Percentiles rank a stretch among this genome's conserved stretches.
Conservation (phyloP, 2,113 vertebrate genomes). For the Cavia porcellus region DNA sequence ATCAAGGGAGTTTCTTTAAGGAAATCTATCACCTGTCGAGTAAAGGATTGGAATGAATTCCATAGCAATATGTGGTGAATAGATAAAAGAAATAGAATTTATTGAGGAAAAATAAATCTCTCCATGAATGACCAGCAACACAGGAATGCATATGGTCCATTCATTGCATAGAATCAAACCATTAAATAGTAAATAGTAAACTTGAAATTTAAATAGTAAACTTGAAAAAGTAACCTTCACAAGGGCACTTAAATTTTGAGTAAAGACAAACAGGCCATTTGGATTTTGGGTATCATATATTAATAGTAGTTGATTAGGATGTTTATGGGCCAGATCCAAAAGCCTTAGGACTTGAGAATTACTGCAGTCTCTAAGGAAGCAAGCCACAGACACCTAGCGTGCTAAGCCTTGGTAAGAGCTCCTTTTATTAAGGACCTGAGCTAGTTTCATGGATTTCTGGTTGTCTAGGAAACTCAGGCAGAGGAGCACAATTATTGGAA, state of each 20-base stretch:
- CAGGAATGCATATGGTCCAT: background rate
- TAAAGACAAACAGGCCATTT: background rate
- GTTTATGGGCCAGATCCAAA: background rate
- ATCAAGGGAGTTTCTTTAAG: background rate
- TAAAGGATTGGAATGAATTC: background rate
- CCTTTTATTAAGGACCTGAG: background rate
- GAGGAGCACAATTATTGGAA: background rate
- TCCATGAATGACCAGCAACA: background rate
- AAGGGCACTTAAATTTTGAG: background rate
- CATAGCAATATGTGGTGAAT: background rate
- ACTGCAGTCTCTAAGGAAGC: background rate
- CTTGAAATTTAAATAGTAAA: background rate
- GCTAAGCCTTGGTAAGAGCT: background rate
- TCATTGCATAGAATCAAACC: background rate
- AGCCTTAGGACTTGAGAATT: background rate
- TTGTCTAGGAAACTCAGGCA: background rate
- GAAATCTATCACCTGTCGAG: background rate
- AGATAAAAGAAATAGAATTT: background rate
- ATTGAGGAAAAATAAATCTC: background rate
- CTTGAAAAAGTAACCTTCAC: background rate
- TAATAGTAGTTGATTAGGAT: background rate
- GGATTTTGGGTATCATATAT: background rate
- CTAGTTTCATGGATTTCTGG: background rate
- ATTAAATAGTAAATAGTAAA: background rate
- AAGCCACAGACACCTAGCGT: background rate